Conservation (phyloP, 2,888 invertebrate species). For the Blastobasis adustella region DNA sequence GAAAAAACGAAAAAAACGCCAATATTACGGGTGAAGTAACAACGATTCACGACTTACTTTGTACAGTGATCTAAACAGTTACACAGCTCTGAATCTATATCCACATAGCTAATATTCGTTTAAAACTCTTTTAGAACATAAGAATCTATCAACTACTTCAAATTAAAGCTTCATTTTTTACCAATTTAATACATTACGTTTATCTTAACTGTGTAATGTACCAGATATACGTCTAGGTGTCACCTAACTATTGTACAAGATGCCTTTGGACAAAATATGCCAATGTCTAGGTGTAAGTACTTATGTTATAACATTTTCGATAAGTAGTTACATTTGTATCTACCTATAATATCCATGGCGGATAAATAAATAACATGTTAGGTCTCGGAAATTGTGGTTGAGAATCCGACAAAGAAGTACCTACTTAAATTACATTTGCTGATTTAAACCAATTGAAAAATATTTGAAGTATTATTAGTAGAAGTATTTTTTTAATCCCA, state of each 20-base stretch:
- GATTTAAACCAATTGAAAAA: too few relatives aligned
- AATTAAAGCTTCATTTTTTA: conserved; percentile 72
- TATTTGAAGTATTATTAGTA: too few relatives aligned
- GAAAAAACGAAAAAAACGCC: not conserved
- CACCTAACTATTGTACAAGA: conserved; percentile 27
- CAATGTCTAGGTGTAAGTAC: too few relatives aligned
- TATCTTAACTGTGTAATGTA: conserved; percentile 34
- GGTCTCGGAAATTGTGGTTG: too few relatives aligned
- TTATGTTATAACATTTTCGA: too few relatives aligned
- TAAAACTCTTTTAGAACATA: conserved; percentile 59
- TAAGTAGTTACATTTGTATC: too few relatives aligned
- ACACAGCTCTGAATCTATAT: conserved; percentile 11
- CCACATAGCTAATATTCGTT: conserved; percentile 31
- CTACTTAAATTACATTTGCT: too few relatives aligned
- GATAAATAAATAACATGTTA: too few relatives aligned
- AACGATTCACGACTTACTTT: not conserved
- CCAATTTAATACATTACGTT: conserved; percentile 51
- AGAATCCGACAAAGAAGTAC: too few relatives aligned
- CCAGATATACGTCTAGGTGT: conserved; percentile 51
- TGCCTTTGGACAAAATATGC: too few relatives aligned
- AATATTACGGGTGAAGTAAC: not conserved
- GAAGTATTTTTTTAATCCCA: too few relatives aligned
- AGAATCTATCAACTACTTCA: conserved; percentile 62
- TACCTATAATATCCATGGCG: too few relatives aligned
- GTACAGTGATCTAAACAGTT: conserved; percentile 1